Conservation (phyloP, 1,140 invertebrate species). For the fruit fly (Drosophila melanogaster) region DNA sequence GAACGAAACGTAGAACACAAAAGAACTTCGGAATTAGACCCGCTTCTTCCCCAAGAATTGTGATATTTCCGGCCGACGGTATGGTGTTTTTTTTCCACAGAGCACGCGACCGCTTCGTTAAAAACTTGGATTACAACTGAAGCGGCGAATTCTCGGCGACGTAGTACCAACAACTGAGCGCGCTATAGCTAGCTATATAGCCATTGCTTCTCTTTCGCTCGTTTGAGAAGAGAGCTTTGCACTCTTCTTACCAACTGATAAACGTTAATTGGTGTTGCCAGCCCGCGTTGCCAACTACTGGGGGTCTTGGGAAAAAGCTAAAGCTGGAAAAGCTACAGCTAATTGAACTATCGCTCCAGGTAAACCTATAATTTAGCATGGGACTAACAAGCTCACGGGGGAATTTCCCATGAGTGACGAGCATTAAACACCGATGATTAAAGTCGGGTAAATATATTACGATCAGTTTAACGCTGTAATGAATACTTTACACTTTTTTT, state of each 20-base stretch:
- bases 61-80: conserved; percentile 17
- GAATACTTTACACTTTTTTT: too few relatives aligned
- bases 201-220: neutral
- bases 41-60: conserved; percentile 15
- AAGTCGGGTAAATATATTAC: neutral
- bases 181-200: neutral
- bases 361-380: neutral
- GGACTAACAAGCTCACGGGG: conserved; percentile 3
- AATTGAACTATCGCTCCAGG: neutral
- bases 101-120: conserved; percentile 47
- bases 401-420: conserved; percentile 12
- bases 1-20: conserved; percentile 22
- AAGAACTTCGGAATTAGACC: conserved; percentile 1
- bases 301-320: conserved; percentile 35
- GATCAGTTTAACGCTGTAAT: neutral
- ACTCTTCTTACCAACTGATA: conserved; percentile 49
- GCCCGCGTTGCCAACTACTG: conserved; percentile 30
- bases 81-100: conserved; percentile 7
- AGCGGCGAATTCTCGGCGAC: conserved; percentile 56
- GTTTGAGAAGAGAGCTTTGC: conserved; percentile 14
- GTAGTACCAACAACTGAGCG: conserved; percentile 35
- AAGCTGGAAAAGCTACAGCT: conserved; percentile 16
- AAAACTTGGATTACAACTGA: conserved; percentile 61
- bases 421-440: neutral
- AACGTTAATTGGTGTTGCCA: conserved; percentile 38